These are phyloP conservation scores for Falco biarmicus DNA, from an alignment of 2,797 vertebrate species.

Conservation along the genomic window DNA sequence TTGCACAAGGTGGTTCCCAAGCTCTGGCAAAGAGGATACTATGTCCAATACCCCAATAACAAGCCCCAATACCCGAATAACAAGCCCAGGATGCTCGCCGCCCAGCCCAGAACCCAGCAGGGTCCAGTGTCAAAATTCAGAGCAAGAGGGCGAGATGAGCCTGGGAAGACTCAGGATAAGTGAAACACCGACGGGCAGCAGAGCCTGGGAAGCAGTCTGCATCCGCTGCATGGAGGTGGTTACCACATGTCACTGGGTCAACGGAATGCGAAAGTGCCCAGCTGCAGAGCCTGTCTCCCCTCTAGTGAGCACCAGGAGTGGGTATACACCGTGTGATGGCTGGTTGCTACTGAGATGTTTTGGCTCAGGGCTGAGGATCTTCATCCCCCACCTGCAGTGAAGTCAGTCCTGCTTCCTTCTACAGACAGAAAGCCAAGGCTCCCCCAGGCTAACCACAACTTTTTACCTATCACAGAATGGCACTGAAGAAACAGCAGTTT, in stretches of 20 bases:
- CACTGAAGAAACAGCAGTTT: not conserved
- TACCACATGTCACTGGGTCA: not conserved
- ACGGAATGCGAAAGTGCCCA: not conserved
- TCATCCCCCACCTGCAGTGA: not conserved
- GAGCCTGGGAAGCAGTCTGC: not conserved
- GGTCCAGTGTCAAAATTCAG: not conserved
- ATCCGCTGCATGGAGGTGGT: not conserved
- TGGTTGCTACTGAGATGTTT: not conserved
- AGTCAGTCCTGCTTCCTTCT: conserved; percentile 40
- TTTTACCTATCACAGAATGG: not conserved
- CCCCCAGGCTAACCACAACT: not conserved
- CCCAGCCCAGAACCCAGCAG: not conserved
- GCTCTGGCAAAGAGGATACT: not conserved
- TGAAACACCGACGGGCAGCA: not conserved
- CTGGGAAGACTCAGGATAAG: not conserved
- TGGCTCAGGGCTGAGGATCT: not conserved
- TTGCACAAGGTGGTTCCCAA: not conserved
- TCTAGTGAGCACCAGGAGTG: not conserved
- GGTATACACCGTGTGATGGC: not conserved
- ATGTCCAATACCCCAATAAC: no score
- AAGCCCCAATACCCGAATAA: not conserved
- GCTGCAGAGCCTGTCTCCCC: not conserved
- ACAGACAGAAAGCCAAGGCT: not conserved
- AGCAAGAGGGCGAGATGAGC: not conserved
- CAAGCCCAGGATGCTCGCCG: not conserved